Evolutionary conservation across 2,797 vertebrate species (phyloP).

Genomic region (Coregonus sp.): DNA sequence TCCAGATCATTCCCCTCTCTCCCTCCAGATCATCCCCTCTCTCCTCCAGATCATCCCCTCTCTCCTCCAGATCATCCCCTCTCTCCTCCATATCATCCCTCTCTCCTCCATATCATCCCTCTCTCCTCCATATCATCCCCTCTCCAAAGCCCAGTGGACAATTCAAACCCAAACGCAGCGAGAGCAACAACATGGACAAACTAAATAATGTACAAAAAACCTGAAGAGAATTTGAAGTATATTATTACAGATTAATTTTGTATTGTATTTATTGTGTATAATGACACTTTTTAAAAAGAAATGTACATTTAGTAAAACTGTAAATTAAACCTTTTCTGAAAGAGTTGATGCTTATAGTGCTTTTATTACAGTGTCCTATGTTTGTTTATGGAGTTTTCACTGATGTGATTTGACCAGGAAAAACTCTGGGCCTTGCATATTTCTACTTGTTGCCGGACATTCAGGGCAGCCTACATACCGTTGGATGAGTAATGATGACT

Average conservation of each 20-base stretch:
- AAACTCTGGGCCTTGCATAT: too few relatives aligned
- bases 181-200: slow-evolving; percentile 74
- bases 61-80: slow-evolving; percentile 39
- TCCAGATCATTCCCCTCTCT: slow-evolving; percentile 27
- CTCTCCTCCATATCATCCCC: slow-evolving; percentile 21
- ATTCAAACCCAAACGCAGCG: slow-evolving; percentile 78
- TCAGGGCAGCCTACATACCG: slow-evolving; percentile 23
- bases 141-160: slow-evolving; percentile 66
- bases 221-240: slow-evolving; percentile 89
- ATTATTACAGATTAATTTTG: slow-evolving; percentile 99
- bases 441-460: not conserved
- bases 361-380: slow-evolving; percentile 7
- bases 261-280: slow-evolving; percentile 99
- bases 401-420: not conserved
- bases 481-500: slow-evolving; percentile 27
- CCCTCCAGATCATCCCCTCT: slow-evolving; percentile 38
- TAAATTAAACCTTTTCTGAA: slow-evolving; percentile 98
- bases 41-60: slow-evolving; percentile 25
- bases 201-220: slow-evolving; percentile 71
- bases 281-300: slow-evolving; percentile 95
- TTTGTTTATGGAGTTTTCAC: not conserved
- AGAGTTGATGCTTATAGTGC: slow-evolving; percentile 42
- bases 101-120: slow-evolving; percentile 5
- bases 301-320: slow-evolving; percentile 99
- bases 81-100: slow-evolving; percentile 9